Evolutionary conservation across 1,140 invertebrate genomes (phyloP), one percentile per base, ranked within the genome.

Genomic region (Drosophila mojavensis): DNA sequence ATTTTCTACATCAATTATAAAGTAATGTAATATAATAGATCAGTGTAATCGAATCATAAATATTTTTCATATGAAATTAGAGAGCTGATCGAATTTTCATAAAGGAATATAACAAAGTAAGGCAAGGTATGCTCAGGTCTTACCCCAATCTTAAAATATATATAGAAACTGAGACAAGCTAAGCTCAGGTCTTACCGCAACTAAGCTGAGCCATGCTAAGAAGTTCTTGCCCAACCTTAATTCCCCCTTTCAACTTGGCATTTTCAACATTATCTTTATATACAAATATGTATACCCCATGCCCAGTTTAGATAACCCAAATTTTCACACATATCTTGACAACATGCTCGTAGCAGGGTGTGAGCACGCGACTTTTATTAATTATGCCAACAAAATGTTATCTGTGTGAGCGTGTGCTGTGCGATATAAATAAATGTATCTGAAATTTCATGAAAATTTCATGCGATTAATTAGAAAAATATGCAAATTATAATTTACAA

Each of bases 391-490:
- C 51, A 66, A 56, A 63, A 61, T 84, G 61, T 89, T 89, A 88
- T 88, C 84, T 79, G 54, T 53, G 54, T 53, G 39, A 54, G 48
- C 45, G 50, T 28, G 53, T 71, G 74, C 62, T 69, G 48, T 24
- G 20, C 20, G 20, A 75, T 30, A 36, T 33, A 55, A 13, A 13
- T 13, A 60, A 33, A 28, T 78, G 43, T 45, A 45, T 43, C 11
- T 45, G 15, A 80, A 69, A 78, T 89, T 72, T 72, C 50, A 72
- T 70, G 64, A 89, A 69, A 88, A 70, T 81, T 83, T 78, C 54
- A 51, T 78, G 84, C 79, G 83, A 88, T 88, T 89, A 88, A 88
- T 88, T 88, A 78, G 84, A 89, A 80, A 89, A 83, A 75, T 89
- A 88, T 88, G 83, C 83, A 88, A 88, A 88, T 88, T 88, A 77